Evolutionary conservation across 2,113 vertebrate genomes (phyloP), one percentile per base, ranked within the genome.

Genomic region (Carlito syrichta): DNA sequence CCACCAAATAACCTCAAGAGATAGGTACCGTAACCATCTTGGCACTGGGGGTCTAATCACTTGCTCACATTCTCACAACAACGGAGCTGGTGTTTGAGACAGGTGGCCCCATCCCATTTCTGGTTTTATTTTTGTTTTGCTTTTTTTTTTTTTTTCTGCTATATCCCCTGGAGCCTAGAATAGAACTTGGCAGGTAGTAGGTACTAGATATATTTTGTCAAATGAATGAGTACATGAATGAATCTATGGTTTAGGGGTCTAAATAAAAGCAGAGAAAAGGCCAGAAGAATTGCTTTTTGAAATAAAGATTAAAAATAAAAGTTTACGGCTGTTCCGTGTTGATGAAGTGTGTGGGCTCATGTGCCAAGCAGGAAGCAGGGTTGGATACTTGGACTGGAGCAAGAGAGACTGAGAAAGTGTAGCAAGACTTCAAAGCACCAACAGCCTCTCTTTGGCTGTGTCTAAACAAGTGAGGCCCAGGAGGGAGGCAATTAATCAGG

Each of bases 401-500:
- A 38, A 35, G 81, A 52, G 81, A 78, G 93, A 56, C 30, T 8
- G 89, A 50, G 95, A 95, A 94, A 93, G 97, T 94, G 63, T 3
- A 94, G 90, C 38, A 6, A 74, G 93, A 93, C 97, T 97, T 97
- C 97, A 97, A 96, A 97, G 96, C 79, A 0, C 87, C n/a, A 43
- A 27, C 82, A 48, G 92, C 91, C 69, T 79, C 93, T 94, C 95
- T 11, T 2, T 35, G 96, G 96, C 95, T 66, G 63, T 87, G 96
- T 96, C 96, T 79, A 45, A 95, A 97, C 97, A 94, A 35, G 96
- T 6, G 63, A 85, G 92, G 92, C 84, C 77, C 78, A 81, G 50
- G 69, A 79, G 63, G 35, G 92, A 45, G 88, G 91, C 88, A 90
- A 93, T 98, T 97, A 95, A 96, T 96, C 94, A 85, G 95, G 94